phyloP scores from a whole-genome alignment of 2,888 invertebrate species.

The Papilio demoleus region DNA sequence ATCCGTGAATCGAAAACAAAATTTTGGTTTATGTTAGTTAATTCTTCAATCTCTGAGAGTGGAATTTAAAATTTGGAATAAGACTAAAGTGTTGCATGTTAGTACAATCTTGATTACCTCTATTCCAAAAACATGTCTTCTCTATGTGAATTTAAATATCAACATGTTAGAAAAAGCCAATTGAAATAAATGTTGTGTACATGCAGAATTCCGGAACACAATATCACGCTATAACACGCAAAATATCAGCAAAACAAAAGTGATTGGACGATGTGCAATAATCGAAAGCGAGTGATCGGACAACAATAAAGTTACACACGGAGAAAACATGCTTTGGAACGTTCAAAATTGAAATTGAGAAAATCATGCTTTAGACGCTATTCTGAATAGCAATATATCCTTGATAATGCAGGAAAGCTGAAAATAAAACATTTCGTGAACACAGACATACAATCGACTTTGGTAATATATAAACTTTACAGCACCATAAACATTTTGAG shows the following conservation, averaged over 20 bases:
- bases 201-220: constrained; percentile 46
- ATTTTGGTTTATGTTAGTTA: no score
- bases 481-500: neutral
- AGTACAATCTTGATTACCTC: constrained; percentile 28
- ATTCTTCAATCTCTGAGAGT: neutral
- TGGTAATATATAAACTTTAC: neutral
- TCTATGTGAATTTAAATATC: constrained; percentile 49
- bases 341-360: constrained; percentile 43
- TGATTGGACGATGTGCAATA: constrained; percentile 45
- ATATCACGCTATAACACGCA: constrained; percentile 55
- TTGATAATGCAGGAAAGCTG: constrained; percentile 57
- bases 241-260: constrained; percentile 49
- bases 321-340: constrained; percentile 74
- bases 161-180: constrained; percentile 48
- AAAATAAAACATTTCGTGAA: constrained; percentile 52
- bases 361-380: constrained; percentile 48
- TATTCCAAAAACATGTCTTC: constrained; percentile 62
- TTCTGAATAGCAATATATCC: constrained; percentile 45
- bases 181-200: constrained; percentile 39
- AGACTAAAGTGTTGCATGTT: neutral
- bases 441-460: constrained; percentile 58
- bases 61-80: constrained; percentile 10
- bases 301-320: constrained; percentile 56
- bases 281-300: constrained; percentile 65
- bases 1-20: no score